Evolutionary conservation across 2,888 invertebrate species (phyloP).

Genomic region (Tetragonisca angustula): DNA sequence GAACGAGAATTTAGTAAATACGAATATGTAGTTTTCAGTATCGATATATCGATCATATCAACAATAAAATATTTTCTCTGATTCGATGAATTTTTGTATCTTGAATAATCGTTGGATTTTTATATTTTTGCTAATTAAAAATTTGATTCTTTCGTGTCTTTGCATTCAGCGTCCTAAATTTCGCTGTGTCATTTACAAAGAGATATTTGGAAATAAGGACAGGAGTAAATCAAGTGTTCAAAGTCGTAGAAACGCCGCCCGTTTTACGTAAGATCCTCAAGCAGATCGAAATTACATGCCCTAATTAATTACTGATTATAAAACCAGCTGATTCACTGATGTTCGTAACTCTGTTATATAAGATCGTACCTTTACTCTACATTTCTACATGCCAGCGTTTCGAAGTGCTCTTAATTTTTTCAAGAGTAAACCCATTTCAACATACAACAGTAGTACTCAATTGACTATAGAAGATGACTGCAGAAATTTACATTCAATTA

Average conservation of each 20-base stretch:
- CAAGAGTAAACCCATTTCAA: too few species aligned
- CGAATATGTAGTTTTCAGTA: too few species aligned
- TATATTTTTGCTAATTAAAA: too few species aligned
- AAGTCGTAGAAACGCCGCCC: background rate
- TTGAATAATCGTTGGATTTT: too few species aligned
- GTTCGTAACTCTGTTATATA: background rate
- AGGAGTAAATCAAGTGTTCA: background rate
- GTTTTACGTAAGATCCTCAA: slow-evolving; percentile 16
- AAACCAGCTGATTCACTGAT: background rate
- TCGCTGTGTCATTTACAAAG: background rate
- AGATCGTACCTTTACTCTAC: background rate
- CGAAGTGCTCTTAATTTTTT: background rate
- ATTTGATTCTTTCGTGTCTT: too few species aligned
- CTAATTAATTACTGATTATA: slow-evolving; percentile 4
- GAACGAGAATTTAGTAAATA: too few species aligned
- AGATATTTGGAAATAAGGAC: background rate
- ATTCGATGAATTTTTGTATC: too few species aligned
- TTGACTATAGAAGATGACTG: too few species aligned
- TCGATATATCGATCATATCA: too few species aligned
- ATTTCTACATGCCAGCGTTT: background rate
- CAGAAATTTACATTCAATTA: too few species aligned
- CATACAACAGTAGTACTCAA: background rate
- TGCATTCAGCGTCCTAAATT: too few species aligned
- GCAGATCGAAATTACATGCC: background rate
- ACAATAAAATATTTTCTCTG: too few species aligned